Conservation (phyloP, 2,888 invertebrate species). For the Cataglyphis livida region DNA sequence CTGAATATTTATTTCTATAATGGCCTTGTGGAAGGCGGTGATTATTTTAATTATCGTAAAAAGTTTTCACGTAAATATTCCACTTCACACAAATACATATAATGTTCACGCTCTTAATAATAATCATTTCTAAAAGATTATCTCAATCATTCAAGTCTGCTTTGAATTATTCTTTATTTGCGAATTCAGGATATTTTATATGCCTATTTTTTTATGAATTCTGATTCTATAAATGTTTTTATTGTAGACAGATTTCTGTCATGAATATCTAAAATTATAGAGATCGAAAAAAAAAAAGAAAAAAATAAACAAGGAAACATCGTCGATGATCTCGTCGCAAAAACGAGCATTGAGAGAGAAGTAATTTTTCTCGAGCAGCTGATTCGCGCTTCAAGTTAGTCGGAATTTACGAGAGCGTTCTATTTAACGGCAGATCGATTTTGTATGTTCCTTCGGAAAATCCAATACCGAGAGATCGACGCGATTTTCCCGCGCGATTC, state of each 20-base stretch:
- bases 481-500: not conserved
- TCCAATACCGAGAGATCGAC: not conserved
- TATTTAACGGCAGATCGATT: not conserved
- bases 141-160: not conserved
- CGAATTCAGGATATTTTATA: not conserved
- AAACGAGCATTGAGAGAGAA: not conserved
- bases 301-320: not conserved
- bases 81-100: not conserved
- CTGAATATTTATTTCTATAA: not conserved
- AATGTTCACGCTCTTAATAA: not conserved
- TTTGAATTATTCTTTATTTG: not conserved
- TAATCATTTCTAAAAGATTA: not conserved
- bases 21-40: not conserved
- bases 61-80: not conserved
- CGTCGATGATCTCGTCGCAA: not conserved
- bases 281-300: not conserved
- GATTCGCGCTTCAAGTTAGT: not conserved
- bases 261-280: not conserved
- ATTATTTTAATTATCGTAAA: not conserved
- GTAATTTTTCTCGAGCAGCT: not conserved
- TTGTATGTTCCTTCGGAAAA: not conserved
- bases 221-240: not conserved
- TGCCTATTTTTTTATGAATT: not conserved
- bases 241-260: not conserved
- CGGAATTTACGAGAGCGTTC: not conserved